phyloP scores from a whole-genome alignment of 2,797 vertebrate genomes.

The Phataginus tetradactyla region DNA sequence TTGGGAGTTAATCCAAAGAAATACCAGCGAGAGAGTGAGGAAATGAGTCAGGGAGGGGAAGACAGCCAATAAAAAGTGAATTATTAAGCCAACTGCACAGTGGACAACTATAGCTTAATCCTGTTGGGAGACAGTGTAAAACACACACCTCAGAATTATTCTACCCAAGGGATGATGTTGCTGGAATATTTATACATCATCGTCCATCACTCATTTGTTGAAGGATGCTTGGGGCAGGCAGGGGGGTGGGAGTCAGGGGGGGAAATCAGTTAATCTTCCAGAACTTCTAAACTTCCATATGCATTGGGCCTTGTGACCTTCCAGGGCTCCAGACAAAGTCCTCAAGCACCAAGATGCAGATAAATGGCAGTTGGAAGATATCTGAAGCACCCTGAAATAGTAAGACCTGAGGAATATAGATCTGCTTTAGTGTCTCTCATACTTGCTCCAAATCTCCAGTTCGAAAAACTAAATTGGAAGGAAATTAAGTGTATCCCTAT shows the following conservation, averaged over 20 bases:
- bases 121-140: not conserved
- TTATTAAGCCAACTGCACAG: constrained; percentile 56
- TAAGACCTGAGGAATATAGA: not conserved
- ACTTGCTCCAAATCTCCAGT: not conserved
- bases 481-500: not conserved
- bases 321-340: not conserved
- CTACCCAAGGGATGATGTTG: not conserved
- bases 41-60: constrained; percentile 59
- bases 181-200: constrained; percentile 2
- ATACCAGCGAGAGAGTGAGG: constrained; percentile 55
- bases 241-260: too few species aligned
- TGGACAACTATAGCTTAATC: constrained; percentile 37
- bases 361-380: not conserved
- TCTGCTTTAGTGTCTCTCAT: not conserved
- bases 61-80: constrained; percentile 73
- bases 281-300: not conserved
- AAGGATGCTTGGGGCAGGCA: not conserved
- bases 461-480: constrained; percentile 5
- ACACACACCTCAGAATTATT: constrained; percentile 32
- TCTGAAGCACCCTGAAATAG: not conserved
- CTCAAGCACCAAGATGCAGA: not conserved
- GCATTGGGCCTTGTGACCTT: not conserved
- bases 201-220: not conserved
- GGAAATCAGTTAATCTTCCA: not conserved
- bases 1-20: constrained; percentile 66